Base-by-base conservation (phyloP, 2,113 vertebrate species). In the Triplophysa siluroides region DNA sequence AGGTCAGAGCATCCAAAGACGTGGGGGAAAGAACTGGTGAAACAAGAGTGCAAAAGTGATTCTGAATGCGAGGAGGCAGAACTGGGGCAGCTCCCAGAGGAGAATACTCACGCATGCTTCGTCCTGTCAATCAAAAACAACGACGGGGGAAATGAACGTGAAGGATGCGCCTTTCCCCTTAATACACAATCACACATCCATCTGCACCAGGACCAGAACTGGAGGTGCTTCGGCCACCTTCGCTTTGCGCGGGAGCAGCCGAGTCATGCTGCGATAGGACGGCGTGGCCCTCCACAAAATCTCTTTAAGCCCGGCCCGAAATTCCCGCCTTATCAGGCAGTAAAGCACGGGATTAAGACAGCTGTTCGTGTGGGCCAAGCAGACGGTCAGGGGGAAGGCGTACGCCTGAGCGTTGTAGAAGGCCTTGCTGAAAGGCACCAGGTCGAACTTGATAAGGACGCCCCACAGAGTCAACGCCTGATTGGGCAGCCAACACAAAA, bases 401-500 rank as follows among this genome's bases (percentile, higher is more conserved):
- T 93, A 94, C 1, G 91, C 91, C 84, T 95, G 94, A 5, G 83
- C 90, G 9, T 91, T 93, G 85, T 94, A 95, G 85, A 94, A 94
- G 5, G 94, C 93, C 47, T 92, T 91, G 76, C 90, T 94, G 84
- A 94, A 95, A 65, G 91, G 93, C 29, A 94, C 89, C 8, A 93
- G 83, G 86, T 94, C 92, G 41, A 94, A 93, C 86, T 95, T 95
- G 71, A 94, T 93, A 47, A 94, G 90, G 1, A 93, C 92, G 0
- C 93, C 92, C 94, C 94, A 95, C 33, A 92, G 70, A 1, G 93
- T 94, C 83, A 94, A 87, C 0, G 93, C 93, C 83, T 94, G 94
- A 83, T 95, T 94, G 69, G 94, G 94, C 45, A 95, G 91, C 93
- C 94, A 95, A 88, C 94, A 95, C 73, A 95, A 84, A 75, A 95